Base-by-base conservation (phyloP, 2,797 vertebrate genomes). In the Petrocephalus sullivani region DNA sequence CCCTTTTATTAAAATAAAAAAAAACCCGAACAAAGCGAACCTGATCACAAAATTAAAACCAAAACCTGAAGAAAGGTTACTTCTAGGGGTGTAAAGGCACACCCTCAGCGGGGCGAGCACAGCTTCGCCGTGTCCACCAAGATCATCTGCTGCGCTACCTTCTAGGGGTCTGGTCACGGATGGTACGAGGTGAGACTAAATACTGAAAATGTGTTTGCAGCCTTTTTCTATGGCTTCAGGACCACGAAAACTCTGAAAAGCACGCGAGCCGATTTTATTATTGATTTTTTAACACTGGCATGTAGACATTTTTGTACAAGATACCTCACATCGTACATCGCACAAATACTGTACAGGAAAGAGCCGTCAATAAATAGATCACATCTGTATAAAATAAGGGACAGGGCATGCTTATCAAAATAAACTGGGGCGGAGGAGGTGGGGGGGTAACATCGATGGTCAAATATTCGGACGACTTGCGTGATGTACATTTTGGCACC, bases 321-420 rank as follows among this genome's bases (percentile, higher is more conserved):
- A 92, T 91, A 91, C 87, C 33, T 91, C 87, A 93, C 90, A 89
- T 92, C 90, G 89, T 89, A 92, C 91, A 92, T 89, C 91, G 92
- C 92, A 90, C 94, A 92, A 41, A 91, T 92, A 93, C 90, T 90
- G 92, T 94, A 94, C 89, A 90, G 89, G 93, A 93, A 95, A 89
- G 90, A 89, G 92, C 94, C 89, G 95, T 93, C 86, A 94, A 96
- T 96, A 96, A 96, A 95, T 96, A 93, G 88, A 83, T 86, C 37
- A 88, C 92, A 92, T 93, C 86, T 93, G 89, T 93, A 91, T 94
- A 93, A 92, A 92, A 84, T 89, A 90, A 33, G 89, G 83, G 89
- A 88, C 90, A 91, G 71, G 89, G 90, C 88, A 91, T 88, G 89
- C 87, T 89, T 87, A 87, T 64, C 58, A 33, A 89, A 71, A 88